These are phyloP conservation scores for Pollenia amentaria DNA, from an alignment of 2,888 invertebrate genomes.

Conservation along the genomic window DNA sequence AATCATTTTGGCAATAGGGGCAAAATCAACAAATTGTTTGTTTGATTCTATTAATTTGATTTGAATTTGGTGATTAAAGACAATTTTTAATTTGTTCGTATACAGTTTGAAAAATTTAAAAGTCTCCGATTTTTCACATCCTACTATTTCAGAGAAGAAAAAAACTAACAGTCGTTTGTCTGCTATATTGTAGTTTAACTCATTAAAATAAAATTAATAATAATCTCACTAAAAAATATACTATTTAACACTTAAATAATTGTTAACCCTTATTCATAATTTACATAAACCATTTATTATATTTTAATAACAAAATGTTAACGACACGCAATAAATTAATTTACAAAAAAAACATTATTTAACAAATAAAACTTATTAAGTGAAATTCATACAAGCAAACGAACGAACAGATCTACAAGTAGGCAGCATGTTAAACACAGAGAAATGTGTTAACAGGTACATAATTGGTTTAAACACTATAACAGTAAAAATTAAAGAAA, in stretches of 20 bases:
- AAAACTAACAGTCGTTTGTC: too few species aligned
- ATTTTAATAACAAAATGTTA: slow-evolving; percentile 65
- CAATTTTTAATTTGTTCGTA: too few species aligned
- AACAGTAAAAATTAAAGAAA: slow-evolving; percentile 26
- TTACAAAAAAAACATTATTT: slow-evolving; percentile 43
- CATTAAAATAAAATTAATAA: background rate
- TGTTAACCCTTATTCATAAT: slow-evolving; percentile 4
- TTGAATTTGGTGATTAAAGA: too few species aligned
- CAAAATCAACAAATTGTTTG: too few species aligned
- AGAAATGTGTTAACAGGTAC: slow-evolving; percentile 62
- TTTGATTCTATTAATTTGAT: too few species aligned
- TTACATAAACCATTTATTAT: slow-evolving; percentile 57
- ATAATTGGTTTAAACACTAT: slow-evolving; percentile 52
- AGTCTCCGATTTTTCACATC: too few species aligned
- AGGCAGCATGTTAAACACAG: slow-evolving; percentile 29
- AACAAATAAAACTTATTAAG: slow-evolving; percentile 49
- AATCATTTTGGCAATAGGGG: too few species aligned
- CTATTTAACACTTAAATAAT: slow-evolving; percentile 19
- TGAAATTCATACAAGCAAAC: background rate
- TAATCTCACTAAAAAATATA: slow-evolving; percentile 18
- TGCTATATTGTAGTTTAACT: too few species aligned
- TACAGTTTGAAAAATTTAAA: too few species aligned
- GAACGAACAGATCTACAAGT: slow-evolving; percentile 12
- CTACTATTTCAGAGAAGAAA: too few species aligned
- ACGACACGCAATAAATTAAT: slow-evolving; percentile 69